Conservation (phyloP, 2,113 vertebrate species). For the Daphoenositta chrysoptera region DNA sequence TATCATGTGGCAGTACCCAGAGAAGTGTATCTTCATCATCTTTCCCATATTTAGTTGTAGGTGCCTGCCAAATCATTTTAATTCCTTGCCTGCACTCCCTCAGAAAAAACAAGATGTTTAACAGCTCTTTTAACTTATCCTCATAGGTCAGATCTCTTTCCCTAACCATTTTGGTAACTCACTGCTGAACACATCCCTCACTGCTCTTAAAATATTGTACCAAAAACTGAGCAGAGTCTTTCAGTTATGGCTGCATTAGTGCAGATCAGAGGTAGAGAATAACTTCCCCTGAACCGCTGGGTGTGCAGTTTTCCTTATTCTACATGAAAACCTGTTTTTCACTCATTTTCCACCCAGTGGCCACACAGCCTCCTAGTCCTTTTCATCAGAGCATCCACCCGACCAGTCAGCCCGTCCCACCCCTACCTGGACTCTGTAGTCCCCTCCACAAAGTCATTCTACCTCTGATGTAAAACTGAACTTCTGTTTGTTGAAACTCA, state of each 20-base stretch:
- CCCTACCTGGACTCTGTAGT: too few species aligned
- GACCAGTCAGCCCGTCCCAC: background rate
- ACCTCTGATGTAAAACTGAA: background rate
- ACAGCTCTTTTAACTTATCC: background rate
- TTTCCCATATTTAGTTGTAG: background rate
- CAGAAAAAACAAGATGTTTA: background rate
- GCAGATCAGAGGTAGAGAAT: too few species aligned
- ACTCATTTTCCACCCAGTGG: background rate
- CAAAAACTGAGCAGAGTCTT: background rate
- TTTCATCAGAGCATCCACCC: background rate
- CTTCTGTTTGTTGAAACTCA: background rate
- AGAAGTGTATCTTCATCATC: background rate
- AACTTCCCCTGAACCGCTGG: background rate
- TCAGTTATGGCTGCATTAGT: background rate
- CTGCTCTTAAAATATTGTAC: background rate
- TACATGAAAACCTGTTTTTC: background rate
- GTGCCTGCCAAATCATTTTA: background rate
- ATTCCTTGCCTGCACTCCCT: background rate
- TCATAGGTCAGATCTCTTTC: background rate
- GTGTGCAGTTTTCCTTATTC: background rate
- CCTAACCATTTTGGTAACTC: too few species aligned
- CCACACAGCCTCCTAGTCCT: background rate
- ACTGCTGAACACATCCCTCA: background rate
- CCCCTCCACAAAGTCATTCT: background rate
- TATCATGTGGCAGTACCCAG: fast-evolving